Conservation (phyloP, 1,140 invertebrate genomes). For the Colletes gigas region DNA sequence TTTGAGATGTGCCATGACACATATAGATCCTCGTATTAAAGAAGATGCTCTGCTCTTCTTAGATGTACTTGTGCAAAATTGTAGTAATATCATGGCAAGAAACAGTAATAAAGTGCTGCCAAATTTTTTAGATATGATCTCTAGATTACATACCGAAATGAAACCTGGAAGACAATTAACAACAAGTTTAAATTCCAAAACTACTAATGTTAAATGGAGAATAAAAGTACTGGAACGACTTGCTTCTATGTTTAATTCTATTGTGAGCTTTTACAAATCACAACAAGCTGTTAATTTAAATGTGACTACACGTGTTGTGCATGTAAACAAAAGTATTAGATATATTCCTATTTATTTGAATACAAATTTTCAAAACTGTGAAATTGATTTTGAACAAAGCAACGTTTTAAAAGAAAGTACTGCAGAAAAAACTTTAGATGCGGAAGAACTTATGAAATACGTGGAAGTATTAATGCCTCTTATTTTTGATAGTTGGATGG, state of each 20-base stretch:
- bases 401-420: slow-evolving; percentile 2
- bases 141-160: slow-evolving; percentile 84
- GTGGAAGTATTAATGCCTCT: slow-evolving; percentile 85
- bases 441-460: slow-evolving; percentile 78
- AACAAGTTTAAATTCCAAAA: slow-evolving; percentile 85
- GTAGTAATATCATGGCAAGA: slow-evolving; percentile 83
- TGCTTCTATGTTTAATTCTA: slow-evolving; percentile 82
- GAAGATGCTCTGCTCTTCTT: slow-evolving; percentile 90
- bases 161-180: slow-evolving; percentile 84
- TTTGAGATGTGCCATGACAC: slow-evolving; percentile 92
- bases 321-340: slow-evolving; percentile 44
- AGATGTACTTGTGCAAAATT: slow-evolving; percentile 86
- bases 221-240: slow-evolving; percentile 87
- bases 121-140: slow-evolving; percentile 91
- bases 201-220: slow-evolving; percentile 87
- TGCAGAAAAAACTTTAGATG: slow-evolving; percentile 49
- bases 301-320: slow-evolving; percentile 30
- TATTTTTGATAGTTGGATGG: slow-evolving; percentile 88
- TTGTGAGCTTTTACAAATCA: slow-evolving; percentile 64
- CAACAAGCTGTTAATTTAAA: slow-evolving; percentile 4
- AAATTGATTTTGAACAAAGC: slow-evolving; percentile 62
- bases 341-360: slow-evolving; percentile 62
- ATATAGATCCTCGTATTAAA: slow-evolving; percentile 89
- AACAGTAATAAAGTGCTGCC: slow-evolving; percentile 86
- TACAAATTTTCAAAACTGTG: slow-evolving; percentile 52